A percentile compares a stretch with the other conserved stretches of the same genome.
phyloP scores from a whole-genome alignment of 2,113 vertebrate species.

The Aptenodytes patagonicus region DNA sequence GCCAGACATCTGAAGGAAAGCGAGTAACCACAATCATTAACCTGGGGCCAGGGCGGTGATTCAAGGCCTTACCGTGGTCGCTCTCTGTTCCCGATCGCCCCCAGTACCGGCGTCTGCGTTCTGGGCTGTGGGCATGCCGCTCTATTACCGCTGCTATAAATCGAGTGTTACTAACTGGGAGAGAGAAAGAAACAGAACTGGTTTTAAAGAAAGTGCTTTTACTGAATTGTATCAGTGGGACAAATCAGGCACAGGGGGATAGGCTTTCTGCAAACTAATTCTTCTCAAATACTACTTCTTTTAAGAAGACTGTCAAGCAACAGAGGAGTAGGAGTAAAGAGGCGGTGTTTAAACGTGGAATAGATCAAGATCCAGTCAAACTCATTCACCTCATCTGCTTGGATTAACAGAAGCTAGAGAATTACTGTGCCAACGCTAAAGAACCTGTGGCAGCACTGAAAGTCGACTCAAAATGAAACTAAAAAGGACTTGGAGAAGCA shows the following conservation, averaged over 20 bases:
- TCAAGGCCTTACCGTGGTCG: slow-evolving; percentile 87
- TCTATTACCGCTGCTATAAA: slow-evolving; percentile 98
- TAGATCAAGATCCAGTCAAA: neutral
- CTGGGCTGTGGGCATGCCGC: slow-evolving; percentile 94
- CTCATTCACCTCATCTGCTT: neutral
- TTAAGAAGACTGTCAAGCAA: neutral
- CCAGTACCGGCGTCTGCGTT: slow-evolving; percentile 94
- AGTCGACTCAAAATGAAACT: neutral
- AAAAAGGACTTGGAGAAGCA: neutral
- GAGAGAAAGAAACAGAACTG: neutral
- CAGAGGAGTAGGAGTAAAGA: neutral
- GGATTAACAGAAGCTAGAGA: neutral
- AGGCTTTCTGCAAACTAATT: neutral
- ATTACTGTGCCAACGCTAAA: neutral
- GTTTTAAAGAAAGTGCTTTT: neutral
- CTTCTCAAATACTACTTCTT: neutral
- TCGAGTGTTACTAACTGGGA: slow-evolving; percentile 92
- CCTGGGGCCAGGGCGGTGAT: neutral
- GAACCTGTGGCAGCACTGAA: neutral
- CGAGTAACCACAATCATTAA: neutral
- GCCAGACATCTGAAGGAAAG: neutral
- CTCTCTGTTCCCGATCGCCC: slow-evolving; percentile 96
- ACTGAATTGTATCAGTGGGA: neutral
- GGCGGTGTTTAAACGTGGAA: neutral
- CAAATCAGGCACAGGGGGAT: neutral